A percentile compares a stretch with the other conserved stretches of the same genome.
Conservation (phyloP, 2,113 vertebrate genomes). For the Semnornis frantzii region DNA sequence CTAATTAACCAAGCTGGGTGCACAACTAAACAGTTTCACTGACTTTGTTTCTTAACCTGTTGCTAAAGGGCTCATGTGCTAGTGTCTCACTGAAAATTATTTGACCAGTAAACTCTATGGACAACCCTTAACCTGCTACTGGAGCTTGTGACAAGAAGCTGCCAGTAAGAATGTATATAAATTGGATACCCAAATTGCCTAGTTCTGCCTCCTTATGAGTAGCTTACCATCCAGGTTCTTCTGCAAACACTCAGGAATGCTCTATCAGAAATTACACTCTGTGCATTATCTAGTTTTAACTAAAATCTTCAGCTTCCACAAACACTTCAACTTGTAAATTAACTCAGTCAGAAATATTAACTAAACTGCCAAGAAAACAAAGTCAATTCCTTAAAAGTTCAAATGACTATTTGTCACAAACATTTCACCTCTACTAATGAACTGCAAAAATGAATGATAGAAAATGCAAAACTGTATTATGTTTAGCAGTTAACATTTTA, state of each 20-base stretch:
- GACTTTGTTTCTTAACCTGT: not conserved
- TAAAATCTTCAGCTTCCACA: not conserved
- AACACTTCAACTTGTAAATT: slow-evolving; percentile 1
- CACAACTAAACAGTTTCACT: not conserved
- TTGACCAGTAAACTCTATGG: not conserved
- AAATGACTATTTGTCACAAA: slow-evolving; percentile 55
- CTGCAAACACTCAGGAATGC: not conserved
- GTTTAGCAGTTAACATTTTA: slow-evolving; percentile 72
- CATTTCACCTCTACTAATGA: slow-evolving; percentile 68
- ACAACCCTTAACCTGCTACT: not conserved
- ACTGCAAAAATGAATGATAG: slow-evolving; percentile 66
- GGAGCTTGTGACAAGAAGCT: not conserved
- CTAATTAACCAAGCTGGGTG: not conserved
- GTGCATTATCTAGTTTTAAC: not conserved
- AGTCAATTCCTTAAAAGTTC: slow-evolving; percentile 53
- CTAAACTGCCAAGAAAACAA: slow-evolving; percentile 37
- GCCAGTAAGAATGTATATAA: not conserved
- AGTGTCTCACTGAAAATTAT: not conserved
- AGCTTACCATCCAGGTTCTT: not conserved
- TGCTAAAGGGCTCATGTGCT: not conserved
- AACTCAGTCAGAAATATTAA: slow-evolving; percentile 16
- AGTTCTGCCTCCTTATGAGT: not conserved
- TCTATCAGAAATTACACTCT: not conserved
- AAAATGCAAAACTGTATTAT: slow-evolving; percentile 66
- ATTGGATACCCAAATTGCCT: not conserved